Conservation (phyloP, 2,113 vertebrate genomes). For the Tonatia bakeri region DNA sequence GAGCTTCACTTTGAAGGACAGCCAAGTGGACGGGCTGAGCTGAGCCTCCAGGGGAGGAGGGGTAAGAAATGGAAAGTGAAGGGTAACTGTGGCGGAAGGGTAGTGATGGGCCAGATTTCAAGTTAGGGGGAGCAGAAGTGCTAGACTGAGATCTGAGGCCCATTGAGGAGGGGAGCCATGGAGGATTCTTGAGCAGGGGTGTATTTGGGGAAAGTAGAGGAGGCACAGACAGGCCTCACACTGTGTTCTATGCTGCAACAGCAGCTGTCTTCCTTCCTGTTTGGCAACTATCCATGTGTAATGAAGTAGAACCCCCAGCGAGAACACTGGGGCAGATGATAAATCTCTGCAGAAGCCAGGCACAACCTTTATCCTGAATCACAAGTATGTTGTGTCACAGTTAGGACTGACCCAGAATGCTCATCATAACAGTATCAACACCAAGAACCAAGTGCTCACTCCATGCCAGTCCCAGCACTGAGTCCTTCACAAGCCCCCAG, state of each 20-base stretch:
- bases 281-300: neutral
- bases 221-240: fast-evolving
- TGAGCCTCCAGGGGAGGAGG: neutral
- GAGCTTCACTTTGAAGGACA: neutral
- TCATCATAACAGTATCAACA: neutral
- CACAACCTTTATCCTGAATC: neutral
- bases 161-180: neutral
- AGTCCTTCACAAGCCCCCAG: neutral
- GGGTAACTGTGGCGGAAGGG: neutral
- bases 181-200: neutral
- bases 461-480: fast-evolving
- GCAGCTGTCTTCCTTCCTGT: conserved; percentile 14
- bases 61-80: neutral
- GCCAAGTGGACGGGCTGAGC: neutral
- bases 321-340: neutral
- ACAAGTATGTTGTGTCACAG: neutral
- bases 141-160: neutral
- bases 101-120: neutral
- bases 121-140: neutral
- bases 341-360: neutral
- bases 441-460: neutral
- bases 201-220: neutral
- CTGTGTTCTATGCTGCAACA: neutral
- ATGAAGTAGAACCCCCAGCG: neutral
- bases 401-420: neutral